Evolutionary conservation across 23 tunicate species (phyloP), one percentile per base, ranked within the genome.

Genomic region (Aplidium turbinatum): DNA sequence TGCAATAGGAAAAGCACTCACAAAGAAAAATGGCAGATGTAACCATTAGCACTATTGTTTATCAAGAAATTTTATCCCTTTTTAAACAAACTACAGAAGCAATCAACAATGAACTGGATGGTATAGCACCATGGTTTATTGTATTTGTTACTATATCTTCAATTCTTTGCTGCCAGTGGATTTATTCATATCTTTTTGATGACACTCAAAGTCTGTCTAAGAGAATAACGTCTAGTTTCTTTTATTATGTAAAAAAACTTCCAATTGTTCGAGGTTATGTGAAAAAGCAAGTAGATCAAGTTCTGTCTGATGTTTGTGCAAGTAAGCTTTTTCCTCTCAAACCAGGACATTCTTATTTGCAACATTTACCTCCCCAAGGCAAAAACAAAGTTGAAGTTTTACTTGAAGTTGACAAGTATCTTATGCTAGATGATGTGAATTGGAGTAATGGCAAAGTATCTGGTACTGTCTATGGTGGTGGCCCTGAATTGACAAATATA

Each of bases 381-480:
- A 58, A 64, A 30, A 21, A 52, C 4, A 22, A 58, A 4, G 18
- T 4, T n/a, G 31, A 54, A 58, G 50, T 91, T 21, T 24, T 46
- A 11, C 27, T 33, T 4, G 76, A 64, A 24, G 86, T 94, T 4
- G 63, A 87, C 33, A 86, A 87, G 34, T 87, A 94, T 52, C 55
- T 80, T 19, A 26, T 76, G 5, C 33, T 94, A 71, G 99, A 94
- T 56, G 72, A 55, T 20, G 79, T 77, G 5, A 82, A 89, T 33
- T 94, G 99, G 99, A 40, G 56, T 38, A 48, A 67, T 18, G 99
- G 99, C 0, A 82, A 80, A 29, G 95, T 87, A 27, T 87, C 94
- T 25, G 99, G 99, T 5, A 78, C 99, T 20, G 95, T 94, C 29
- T 94, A 94, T 57, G 69, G 87, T 51, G 86, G 94, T 11, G 78